These are phyloP conservation scores for Pseudomugil tenellus DNA, from an alignment of 2,797 vertebrate genomes.

Conservation along the genomic window DNA sequence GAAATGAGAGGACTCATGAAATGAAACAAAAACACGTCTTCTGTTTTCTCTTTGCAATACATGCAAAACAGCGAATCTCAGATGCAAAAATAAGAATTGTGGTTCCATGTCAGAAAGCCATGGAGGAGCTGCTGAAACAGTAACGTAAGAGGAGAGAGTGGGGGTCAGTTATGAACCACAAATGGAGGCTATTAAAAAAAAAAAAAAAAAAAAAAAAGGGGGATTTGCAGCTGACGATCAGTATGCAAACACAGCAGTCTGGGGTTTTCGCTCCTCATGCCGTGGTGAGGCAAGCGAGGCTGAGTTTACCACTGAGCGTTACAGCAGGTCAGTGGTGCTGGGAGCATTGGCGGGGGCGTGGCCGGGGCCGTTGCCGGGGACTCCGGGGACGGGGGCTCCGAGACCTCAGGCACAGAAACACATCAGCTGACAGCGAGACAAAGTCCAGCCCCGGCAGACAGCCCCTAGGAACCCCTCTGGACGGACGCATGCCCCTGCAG, in stretches of 20 bases:
- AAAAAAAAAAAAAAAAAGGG: background rate
- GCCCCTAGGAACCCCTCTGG: slow-evolving; percentile 82
- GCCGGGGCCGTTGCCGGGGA: slow-evolving; percentile 80
- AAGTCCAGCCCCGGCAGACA: slow-evolving; percentile 86
- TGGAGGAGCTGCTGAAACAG: slow-evolving; percentile 36
- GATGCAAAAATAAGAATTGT: slow-evolving; percentile 48
- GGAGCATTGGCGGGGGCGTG: slow-evolving; percentile 66
- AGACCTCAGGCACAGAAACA: slow-evolving; percentile 85
- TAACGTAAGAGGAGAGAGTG: background rate
- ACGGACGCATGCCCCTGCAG: slow-evolving; percentile 83
- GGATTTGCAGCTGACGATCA: slow-evolving; percentile 58
- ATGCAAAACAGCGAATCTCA: slow-evolving; percentile 72
- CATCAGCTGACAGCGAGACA: slow-evolving; percentile 81
- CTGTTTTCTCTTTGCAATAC: slow-evolving; percentile 52
- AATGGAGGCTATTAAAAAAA: slow-evolving; percentile 44
- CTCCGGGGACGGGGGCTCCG: slow-evolving; percentile 77
- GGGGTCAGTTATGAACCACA: slow-evolving; percentile 50
- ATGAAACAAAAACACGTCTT: slow-evolving; percentile 45
- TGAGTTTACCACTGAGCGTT: slow-evolving; percentile 83
- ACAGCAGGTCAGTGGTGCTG: slow-evolving; percentile 81
- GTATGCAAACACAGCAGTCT: slow-evolving; percentile 69
- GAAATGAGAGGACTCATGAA: slow-evolving; percentile 56
- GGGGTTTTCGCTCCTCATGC: slow-evolving; percentile 40
- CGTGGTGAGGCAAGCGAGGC: slow-evolving; percentile 37
- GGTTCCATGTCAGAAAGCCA: slow-evolving; percentile 49